Evolutionary conservation across 2,113 vertebrate species (phyloP).

Genomic region (Piliocolobus tephrosceles): DNA sequence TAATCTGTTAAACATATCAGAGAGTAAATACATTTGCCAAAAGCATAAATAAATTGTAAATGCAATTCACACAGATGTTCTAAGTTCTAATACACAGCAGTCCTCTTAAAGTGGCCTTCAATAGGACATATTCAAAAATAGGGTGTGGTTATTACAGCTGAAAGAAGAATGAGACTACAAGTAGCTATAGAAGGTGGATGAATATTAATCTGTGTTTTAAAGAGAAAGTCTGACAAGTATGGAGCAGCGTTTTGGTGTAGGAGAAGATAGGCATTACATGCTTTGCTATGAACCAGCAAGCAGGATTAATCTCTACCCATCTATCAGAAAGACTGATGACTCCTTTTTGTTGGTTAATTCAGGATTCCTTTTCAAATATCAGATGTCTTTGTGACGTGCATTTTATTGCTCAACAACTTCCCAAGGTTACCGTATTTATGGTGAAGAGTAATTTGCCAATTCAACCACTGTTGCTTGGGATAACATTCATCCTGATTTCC

Average conservation of each 20-base stretch:
- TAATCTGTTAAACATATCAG: background rate
- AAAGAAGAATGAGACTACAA: background rate
- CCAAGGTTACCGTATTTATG: slow-evolving; percentile 76
- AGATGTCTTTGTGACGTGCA: slow-evolving; percentile 62
- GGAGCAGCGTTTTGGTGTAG: slow-evolving; percentile 4
- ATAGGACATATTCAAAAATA: slow-evolving; percentile 20
- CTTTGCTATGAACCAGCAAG: slow-evolving; percentile 70
- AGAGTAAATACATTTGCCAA: background rate
- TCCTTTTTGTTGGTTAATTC: slow-evolving; percentile 35
- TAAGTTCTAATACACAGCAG: background rate
- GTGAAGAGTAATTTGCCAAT: slow-evolving; percentile 65
- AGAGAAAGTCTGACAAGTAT: slow-evolving; percentile 44
- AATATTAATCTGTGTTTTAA: slow-evolving; percentile 63
- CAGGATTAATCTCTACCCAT: slow-evolving; percentile 75
- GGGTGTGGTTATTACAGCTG: background rate
- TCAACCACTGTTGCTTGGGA: slow-evolving; percentile 55
- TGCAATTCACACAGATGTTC: background rate
- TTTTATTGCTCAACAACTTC: slow-evolving; percentile 71
- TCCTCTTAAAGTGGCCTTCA: background rate
- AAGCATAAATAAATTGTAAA: background rate
- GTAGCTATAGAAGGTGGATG: background rate
- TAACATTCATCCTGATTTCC: slow-evolving; percentile 35
- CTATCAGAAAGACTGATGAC: slow-evolving; percentile 74
- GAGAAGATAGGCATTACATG: slow-evolving; percentile 59
- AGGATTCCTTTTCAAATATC: slow-evolving; percentile 65